Evolutionary conservation across 2,797 vertebrate species (phyloP), one percentile per base, ranked within the genome.

Genomic region (Sternarchorhynchus goeldii): DNA sequence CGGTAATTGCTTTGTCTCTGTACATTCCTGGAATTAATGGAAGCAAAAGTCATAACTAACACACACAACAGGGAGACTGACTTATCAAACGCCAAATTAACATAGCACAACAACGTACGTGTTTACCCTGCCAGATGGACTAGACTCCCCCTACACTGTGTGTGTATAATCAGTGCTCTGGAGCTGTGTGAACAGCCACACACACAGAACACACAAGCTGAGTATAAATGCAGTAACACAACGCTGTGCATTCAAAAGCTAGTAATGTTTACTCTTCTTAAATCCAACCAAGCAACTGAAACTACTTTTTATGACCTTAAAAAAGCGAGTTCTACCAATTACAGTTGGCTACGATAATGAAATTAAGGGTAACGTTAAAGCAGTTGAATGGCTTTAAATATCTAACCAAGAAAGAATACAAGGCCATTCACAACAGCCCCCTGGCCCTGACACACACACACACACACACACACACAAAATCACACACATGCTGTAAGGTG

Each of bases 71-170:
- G 2, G 6, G 7, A 73, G 41, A 63, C 18, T 60, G 57, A 70
- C 25, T 56, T 64, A 67, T 60, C 64, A 70, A 76, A 85, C 81
- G 82, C 73, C 75, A 88, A 88, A 91, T 90, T 88, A 90, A 90
- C 87, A 56, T 53, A 68, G 21, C 57, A 79, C 78, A 78, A 79
- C 80, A 82, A 86, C 76, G 79, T 82, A 76, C 63, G 73, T 80
- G 79, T 83, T 83, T 84, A 39, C n/a, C 45, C 76, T 75, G 79
- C 84, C 87, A 89, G 86, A 88, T 84, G 75, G 82, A 77, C 73
- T 76, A 72, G 77, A 41, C 81, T 83, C 73, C 79, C 84, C 31
- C 67, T 65, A 68, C 73, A 81, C 39, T 81, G 77, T 81, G 69
- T 62, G 73, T 21, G 69, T 78, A 77, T 83, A 86, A 86, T 81